Evolutionary conservation across 2,113 vertebrate genomes (phyloP).

Genomic region (Eurystomus gularis): DNA sequence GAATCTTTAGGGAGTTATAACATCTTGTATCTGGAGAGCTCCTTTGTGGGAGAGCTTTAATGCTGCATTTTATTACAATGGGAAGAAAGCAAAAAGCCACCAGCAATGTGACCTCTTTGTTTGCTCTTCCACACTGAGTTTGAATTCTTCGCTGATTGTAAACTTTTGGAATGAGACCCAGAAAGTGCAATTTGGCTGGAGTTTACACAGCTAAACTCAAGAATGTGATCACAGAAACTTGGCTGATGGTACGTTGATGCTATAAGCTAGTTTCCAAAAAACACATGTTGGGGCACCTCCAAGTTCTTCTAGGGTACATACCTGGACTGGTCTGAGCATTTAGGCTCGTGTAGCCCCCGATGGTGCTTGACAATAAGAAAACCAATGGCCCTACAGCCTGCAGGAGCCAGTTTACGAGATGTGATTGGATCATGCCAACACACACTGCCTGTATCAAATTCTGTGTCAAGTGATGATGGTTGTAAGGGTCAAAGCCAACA

Average conservation of each 20-base stretch:
- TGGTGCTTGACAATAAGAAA: too few species aligned
- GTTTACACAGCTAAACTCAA: neutral
- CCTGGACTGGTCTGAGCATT: neutral
- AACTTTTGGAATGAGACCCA: neutral
- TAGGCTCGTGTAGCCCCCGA: fast-evolving
- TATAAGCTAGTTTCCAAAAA: neutral
- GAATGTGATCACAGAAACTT: neutral
- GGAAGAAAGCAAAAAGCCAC: neutral
- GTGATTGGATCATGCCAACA: neutral
- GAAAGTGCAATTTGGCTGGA: neutral
- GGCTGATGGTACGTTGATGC: neutral
- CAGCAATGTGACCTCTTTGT: neutral
- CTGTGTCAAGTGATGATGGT: neutral
- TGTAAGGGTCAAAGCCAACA: neutral
- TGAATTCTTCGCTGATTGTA: neutral
- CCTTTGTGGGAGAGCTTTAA: neutral
- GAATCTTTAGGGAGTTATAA: neutral
- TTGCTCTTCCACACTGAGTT: neutral
- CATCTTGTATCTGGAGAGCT: neutral
- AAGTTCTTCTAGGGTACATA: neutral
- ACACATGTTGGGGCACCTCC: neutral
- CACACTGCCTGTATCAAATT: neutral
- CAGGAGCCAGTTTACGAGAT: fast-evolving
- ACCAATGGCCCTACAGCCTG: fast-evolving
- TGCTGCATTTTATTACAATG: neutral